Evolutionary conservation across 64 coral and sea anemone genomes (phyloP).

Genomic region (Astreopora myriophthalma): DNA sequence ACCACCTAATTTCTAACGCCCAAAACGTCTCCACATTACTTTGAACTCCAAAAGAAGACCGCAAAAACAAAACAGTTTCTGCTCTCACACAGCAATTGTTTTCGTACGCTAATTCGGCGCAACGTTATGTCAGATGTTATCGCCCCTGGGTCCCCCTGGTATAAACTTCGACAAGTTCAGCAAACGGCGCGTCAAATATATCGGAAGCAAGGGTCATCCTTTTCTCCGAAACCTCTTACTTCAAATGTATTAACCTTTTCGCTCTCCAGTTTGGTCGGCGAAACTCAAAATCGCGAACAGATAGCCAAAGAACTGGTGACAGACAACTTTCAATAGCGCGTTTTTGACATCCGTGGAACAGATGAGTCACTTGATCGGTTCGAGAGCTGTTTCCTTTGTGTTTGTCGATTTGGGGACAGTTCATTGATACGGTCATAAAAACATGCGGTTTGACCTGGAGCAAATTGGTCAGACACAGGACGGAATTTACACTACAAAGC

Average conservation of each 20-base stretch:
- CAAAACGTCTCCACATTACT: neutral
- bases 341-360: neutral
- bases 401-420: too few species aligned
- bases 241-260: neutral
- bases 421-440: too few species aligned
- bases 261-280: neutral
- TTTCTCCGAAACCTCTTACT: neutral
- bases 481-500: too few species aligned
- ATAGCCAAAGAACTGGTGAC: neutral
- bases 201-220: too few species aligned
- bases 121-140: conserved; percentile 23
- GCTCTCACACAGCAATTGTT: neutral
- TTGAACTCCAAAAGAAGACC: neutral
- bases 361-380: neutral
- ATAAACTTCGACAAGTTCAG: neutral
- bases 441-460: too few species aligned
- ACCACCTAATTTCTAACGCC: neutral
- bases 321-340: neutral
- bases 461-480: too few species aligned
- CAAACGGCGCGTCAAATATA: neutral
- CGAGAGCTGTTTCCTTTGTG: too few species aligned
- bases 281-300: neutral
- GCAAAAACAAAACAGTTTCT: neutral
- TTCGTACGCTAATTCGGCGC: neutral
- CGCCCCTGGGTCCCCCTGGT: neutral